phyloP scores from a whole-genome alignment of 1,140 invertebrate species.

The Ladona fulva region DNA sequence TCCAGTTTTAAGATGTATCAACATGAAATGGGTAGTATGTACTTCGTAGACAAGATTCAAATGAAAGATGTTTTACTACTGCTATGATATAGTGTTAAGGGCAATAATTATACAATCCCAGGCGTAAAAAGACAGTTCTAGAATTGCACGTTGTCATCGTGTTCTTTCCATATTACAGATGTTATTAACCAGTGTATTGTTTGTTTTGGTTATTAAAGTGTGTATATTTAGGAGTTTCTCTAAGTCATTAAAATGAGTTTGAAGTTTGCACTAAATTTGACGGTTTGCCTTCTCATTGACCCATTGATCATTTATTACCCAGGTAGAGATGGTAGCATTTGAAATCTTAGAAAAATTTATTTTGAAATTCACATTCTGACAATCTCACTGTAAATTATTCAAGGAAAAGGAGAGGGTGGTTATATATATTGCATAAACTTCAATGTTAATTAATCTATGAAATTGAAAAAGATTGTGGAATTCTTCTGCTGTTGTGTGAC shows the following conservation, averaged over 20 bases:
- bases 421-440: too few species aligned
- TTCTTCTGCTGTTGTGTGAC: too few species aligned
- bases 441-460: too few species aligned
- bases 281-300: neutral
- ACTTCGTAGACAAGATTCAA: neutral
- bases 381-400: too few species aligned
- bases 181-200: conserved; percentile 1
- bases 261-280: neutral
- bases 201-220: conserved; percentile 10
- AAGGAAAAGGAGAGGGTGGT: too few species aligned
- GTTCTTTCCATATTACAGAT: conserved; percentile 10
- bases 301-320: too few species aligned
- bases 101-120: conserved; percentile 8
- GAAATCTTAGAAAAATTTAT: too few species aligned
- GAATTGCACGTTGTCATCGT: conserved; percentile 6
- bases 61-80: conserved; percentile 6
- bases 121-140: conserved; percentile 1
- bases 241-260: neutral
- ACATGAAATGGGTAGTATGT: conserved; percentile 9
- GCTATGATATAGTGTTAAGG: conserved; percentile 5
- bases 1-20: conserved; percentile 1
- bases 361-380: too few species aligned
- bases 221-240: conserved; percentile 7
- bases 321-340: too few species aligned
- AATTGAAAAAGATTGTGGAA: too few species aligned